A percentile compares a stretch with the other conserved stretches of the same genome.
These are phyloP conservation scores for Philopotamus ludificatus DNA, from an alignment of 1,140 invertebrate genomes.

Conservation along the genomic window DNA sequence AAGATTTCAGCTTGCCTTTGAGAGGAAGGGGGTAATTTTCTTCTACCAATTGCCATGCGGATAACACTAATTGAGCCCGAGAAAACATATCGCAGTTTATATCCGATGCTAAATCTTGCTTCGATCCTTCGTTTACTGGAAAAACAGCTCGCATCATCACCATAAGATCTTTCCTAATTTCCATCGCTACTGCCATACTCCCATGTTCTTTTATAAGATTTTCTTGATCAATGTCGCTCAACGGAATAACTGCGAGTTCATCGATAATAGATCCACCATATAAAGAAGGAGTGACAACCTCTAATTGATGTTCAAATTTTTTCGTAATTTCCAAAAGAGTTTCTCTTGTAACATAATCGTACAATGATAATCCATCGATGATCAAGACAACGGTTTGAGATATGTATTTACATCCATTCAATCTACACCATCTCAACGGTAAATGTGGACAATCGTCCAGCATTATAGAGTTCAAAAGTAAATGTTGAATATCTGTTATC, in stretches of 20 bases:
- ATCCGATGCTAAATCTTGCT: conserved; percentile 35
- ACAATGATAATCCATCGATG: conserved; percentile 73
- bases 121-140: conserved; percentile 54
- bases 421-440: conserved; percentile 74
- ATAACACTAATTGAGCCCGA: conserved; percentile 76
- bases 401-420: conserved; percentile 71
- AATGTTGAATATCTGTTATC: conserved; percentile 78
- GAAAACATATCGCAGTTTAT: conserved; percentile 67
- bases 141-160: conserved; percentile 67
- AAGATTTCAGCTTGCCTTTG: conserved; percentile 63
- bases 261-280: conserved; percentile 72
- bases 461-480: conserved; percentile 74
- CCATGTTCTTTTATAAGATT: conserved; percentile 67
- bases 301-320: conserved; percentile 64
- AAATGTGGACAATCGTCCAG: conserved; percentile 67
- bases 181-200: conserved; percentile 65
- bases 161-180: conserved; percentile 65
- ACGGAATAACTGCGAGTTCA: conserved; percentile 73
- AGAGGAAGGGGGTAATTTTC: conserved; percentile 84
- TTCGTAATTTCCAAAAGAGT: conserved; percentile 61
- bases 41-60: conserved; percentile 79
- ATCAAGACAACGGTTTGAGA: conserved; percentile 71
- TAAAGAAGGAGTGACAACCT: conserved; percentile 70
- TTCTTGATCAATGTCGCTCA: conserved; percentile 67
- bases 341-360: conserved; percentile 69